Evolutionary conservation across 2,113 vertebrate species (phyloP).

Genomic region (Strix aluco): DNA sequence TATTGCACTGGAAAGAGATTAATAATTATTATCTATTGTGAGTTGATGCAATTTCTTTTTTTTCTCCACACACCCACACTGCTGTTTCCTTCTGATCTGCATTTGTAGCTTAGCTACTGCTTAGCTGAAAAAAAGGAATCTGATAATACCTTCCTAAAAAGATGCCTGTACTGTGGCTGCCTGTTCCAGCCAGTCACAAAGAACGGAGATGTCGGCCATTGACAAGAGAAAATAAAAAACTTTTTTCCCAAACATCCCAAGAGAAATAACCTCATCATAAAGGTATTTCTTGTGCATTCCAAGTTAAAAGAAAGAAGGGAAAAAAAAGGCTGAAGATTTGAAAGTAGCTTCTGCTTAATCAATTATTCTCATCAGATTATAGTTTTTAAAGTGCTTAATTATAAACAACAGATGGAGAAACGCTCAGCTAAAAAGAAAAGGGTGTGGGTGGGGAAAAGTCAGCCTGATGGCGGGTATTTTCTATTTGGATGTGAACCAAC

Average conservation of each 20-base stretch:
- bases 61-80: neutral
- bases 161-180: neutral
- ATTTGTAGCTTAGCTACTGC: conserved; percentile 43
- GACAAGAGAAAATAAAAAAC: conserved; percentile 2
- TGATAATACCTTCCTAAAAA: neutral
- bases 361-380: neutral
- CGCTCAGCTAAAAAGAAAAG: neutral
- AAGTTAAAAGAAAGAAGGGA: neutral
- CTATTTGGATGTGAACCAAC: neutral
- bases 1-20: neutral
- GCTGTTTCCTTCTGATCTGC: conserved; percentile 13
- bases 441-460: neutral
- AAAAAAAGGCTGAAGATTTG: neutral
- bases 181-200: neutral
- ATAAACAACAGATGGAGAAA: conserved; percentile 26
- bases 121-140: conserved; percentile 31
- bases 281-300: neutral
- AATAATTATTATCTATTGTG: neutral
- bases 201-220: neutral
- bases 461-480: neutral
- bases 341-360: neutral
- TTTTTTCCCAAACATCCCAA: neutral
- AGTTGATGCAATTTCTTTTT: neutral
- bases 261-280: neutral
- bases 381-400: neutral